Base-by-base conservation (phyloP, 2,113 vertebrate genomes). In the Theristicus caerulescens region DNA sequence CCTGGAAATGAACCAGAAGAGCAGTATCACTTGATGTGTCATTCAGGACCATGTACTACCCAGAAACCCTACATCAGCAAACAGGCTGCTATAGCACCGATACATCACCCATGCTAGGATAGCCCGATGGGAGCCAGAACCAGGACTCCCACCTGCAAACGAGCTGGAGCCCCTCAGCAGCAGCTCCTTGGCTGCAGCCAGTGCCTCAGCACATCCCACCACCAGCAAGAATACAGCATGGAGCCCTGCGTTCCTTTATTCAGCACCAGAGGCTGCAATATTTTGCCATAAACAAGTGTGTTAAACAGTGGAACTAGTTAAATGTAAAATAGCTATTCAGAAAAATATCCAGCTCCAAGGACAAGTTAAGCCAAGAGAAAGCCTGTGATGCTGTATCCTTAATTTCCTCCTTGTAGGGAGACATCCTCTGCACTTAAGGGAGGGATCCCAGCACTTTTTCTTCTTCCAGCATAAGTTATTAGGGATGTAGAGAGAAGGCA, bases 11-110 rank as follows among this genome's bases (percentile, higher is more conserved):
- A 90, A 31, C 19, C 65, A 71, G 27, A 42, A 24, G 25, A 71
- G 51, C 14, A 0, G 9, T 1, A 17, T 19, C 1, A 0, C 40
- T 51, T 36, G 61, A 55, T 83, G 29, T 17, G 59, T 84, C 59
- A 24, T 34, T 40, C 82, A 79, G 73, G 52, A 32, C 10, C 32
- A 4, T 0, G 2, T 3, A 7, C 34, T 7, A 3, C 40, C 40
- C 62, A 58, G 36, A 72, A 66, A 40, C 15, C 25, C 88, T 67
- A 31, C 3, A 1, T 82, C 70, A 96, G 85, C 93, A 85, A 36
- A 27, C 11, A 36, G 65, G 51, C 36, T 70, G 59, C 47, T 40
- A 1, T n/a, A 58, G 54, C 72, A 42, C 27, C 47, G 0, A 31
- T 10, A 4, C 25, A 64, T 66, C 93, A 42, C 8, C 55, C 36